Conservation (phyloP, 2,888 invertebrate species). For the Cordilura impudica region DNA sequence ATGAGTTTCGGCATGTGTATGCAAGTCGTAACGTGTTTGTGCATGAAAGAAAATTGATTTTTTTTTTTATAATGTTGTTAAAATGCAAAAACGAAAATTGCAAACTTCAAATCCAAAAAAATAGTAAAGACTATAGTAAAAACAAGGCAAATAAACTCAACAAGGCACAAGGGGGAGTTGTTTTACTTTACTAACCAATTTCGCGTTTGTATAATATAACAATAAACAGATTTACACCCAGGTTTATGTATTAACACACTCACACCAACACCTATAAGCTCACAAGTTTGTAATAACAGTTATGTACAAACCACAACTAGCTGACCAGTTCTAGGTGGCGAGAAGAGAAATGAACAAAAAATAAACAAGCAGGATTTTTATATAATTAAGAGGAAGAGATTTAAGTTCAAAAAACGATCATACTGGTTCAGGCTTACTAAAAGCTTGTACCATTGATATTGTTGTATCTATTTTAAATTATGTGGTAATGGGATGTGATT, state of each 20-base stretch:
- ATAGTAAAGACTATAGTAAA: conserved; percentile 9
- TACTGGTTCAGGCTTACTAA: no score
- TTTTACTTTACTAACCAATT: background rate
- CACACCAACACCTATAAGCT: background rate
- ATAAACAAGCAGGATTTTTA: conserved; percentile 21
- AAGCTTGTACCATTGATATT: no score
- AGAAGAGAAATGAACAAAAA: conserved; percentile 15
- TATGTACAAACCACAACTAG: background rate
- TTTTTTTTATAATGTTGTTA: conserved; percentile 42
- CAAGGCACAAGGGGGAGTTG: background rate
- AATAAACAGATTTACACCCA: conserved; percentile 22
- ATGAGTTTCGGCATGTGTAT: conserved; percentile 54
- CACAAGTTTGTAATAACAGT: no score
- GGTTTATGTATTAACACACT: background rate
- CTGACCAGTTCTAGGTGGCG: background rate
- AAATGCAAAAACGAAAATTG: conserved; percentile 67
- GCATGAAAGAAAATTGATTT: conserved; percentile 58
- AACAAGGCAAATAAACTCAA: background rate
- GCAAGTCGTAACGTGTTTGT: conserved; percentile 33
- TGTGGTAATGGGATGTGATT: no score
- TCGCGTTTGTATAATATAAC: conserved; percentile 5
- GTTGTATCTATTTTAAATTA: no score
- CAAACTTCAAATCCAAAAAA: conserved; percentile 57
- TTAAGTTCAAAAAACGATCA: no score
- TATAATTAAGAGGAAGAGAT: no score